Evolutionary conservation across 1,140 invertebrate species (phyloP), one percentile per base, ranked within the genome.

Genomic region (Euwallacea similis): DNA sequence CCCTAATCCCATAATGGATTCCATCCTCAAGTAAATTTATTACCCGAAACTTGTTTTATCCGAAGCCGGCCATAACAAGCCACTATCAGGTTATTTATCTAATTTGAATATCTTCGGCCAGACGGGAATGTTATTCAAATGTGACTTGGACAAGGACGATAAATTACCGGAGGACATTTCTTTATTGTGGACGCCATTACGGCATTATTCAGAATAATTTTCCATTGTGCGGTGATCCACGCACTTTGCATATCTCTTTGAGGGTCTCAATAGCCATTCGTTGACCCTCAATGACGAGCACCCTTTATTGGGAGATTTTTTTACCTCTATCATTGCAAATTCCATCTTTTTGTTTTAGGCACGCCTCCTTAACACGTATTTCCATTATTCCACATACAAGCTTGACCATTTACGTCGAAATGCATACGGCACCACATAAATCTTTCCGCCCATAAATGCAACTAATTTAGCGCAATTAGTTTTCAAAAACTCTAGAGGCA

Each of bases 71-170:
- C 47, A 15, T 62, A 60, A 62, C 67, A 21, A 69, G 41, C 50
- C 58, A 53, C 59, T 62, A 56, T 70, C 69, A 43, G 42, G 43
- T 58, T 54, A 43, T 56, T 13, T 59, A 65, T 60, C 61, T 71
- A 65, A 71, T 71, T 71, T 71, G 54, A 71, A 71, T 71, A 71
- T 65, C 63, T 43, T 47, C 62, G 42, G 43, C 62, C 61, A 71
- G 61, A 71, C 69, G 56, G 55, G 54, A 64, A 71, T 71, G 69
- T 64, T 71, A 71, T 71, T 71, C 56, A 64, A 71, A 71, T 71
- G 54, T 59, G 42, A 15, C 54, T 55, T 42, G 63, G 21, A 64
- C 62, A 65, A 65, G n/a, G 61, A 33, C 43, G 13, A 65, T 71
- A 71, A 71, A 71, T 71, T 71, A 59, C 42, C 15, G 54, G 42